A percentile compares a stretch with the other conserved stretches of the same genome.
phyloP scores from a whole-genome alignment of 2,113 vertebrate species.

The Gymnogyps californianus region DNA sequence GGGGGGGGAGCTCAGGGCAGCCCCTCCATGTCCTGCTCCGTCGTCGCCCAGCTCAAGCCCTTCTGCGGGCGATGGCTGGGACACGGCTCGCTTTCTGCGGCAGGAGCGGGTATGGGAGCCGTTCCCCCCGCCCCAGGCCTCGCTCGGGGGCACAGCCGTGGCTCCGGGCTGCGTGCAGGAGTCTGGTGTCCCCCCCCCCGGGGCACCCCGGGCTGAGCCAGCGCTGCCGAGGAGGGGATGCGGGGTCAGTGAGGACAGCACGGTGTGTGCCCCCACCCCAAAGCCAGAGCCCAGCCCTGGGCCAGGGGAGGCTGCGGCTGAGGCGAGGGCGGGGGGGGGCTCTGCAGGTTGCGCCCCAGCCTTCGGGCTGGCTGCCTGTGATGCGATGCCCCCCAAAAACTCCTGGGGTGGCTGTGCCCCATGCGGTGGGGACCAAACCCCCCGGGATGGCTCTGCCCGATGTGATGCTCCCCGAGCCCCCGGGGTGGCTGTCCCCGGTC shows the following conservation, averaged over 20 bases:
- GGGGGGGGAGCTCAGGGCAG: not conserved
- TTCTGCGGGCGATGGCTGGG: not conserved
- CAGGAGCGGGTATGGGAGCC: not conserved
- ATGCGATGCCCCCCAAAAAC: not conserved
- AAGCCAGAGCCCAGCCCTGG: not conserved
- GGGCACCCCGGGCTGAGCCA: not conserved
- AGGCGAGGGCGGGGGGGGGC: too few species aligned
- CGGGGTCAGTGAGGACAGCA: not conserved
- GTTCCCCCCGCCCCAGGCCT: not conserved
- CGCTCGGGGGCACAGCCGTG: not conserved
- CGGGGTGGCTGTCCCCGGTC: not conserved
- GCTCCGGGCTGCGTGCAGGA: not conserved
- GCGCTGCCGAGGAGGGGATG: not conserved
- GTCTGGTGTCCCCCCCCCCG: not conserved
- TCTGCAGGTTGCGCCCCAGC: too few species aligned
- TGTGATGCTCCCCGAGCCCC: not conserved
- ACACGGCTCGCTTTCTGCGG: not conserved
- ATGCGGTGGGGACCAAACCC: not conserved
- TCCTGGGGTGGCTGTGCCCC: not conserved
- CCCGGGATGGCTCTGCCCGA: accelerated
- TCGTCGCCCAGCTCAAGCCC: not conserved
- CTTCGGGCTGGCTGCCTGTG: too few species aligned
- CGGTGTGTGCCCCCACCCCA: not conserved
- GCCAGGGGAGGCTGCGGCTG: not conserved
- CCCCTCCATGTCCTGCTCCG: not conserved